Evolutionary conservation across 2,113 vertebrate species (phyloP), one percentile per base, ranked within the genome.

Genomic region (Probosciger aterrimus): DNA sequence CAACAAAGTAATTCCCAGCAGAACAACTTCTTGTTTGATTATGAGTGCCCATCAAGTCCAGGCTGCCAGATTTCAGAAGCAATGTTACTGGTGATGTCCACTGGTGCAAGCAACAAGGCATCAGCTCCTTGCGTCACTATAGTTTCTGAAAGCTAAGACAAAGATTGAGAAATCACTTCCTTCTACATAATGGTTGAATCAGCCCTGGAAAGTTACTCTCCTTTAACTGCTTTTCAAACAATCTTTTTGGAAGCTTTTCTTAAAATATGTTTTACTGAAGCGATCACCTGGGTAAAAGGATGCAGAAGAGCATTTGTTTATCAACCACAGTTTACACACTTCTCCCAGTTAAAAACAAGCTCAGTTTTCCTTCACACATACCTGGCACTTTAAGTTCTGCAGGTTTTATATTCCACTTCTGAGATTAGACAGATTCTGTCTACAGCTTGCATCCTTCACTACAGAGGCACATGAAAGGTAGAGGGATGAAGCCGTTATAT

Each of bases 91-190:
- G 35, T 76, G 35, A 82, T 73, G 77, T 60, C 53, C 27, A 41
- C 44, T 5, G 22, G 22, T 23, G 13, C 0, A 0, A 87, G 74
- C 37, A 82, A 78, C 39, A 64, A 68, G 35, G 52, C 78, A 37
- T 18, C 30, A 30, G 52, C 44, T 82, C 41, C 69, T 70, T 71
- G 23, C 16, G 64, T 35, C 44, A 60, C 20, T 4, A 2, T 3
- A 4, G 11, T 18, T 84, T 79, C 67, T 82, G 77, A 86, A 82
- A 74, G 84, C 53, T 44, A 13, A 75, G n/a, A 63, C 68, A 80
- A 30, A 43, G 50, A 43, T 5, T 70, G 35, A 70, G 57, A 87
- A 82, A 92, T 57, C 57, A 93, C 74, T 83, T 86, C 85, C 50
- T 88, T 81, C 55, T 74, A 59, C 0, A 0, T 4, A 11, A 63